These are phyloP conservation scores for Tillus elongatus DNA, from an alignment of 2,888 invertebrate genomes.

Conservation along the genomic window DNA sequence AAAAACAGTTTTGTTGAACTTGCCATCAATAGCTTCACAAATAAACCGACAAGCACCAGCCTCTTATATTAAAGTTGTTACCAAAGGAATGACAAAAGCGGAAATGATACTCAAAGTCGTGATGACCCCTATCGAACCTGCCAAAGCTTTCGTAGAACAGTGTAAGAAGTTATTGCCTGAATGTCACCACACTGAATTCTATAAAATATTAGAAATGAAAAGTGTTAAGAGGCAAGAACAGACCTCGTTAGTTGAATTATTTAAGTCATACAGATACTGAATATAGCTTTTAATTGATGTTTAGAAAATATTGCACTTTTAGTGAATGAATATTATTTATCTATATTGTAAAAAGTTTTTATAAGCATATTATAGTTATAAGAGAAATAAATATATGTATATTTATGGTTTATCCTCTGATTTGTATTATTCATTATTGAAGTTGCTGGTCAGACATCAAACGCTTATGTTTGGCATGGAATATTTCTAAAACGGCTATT, in stretches of 20 bases:
- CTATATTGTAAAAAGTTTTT: too few relatives aligned
- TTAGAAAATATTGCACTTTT: too few relatives aligned
- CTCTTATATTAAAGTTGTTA: constrained; percentile 67
- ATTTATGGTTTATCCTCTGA: too few relatives aligned
- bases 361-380: too few relatives aligned
- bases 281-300: too few relatives aligned
- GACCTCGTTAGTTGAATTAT: constrained; percentile 48
- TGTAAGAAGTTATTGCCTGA: constrained; percentile 86
- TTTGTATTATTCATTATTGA: too few relatives aligned
- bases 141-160: constrained; percentile 77
- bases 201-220: constrained; percentile 93
- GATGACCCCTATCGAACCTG: constrained; percentile 83
- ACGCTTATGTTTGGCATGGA: too few relatives aligned
- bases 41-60: constrained; percentile 83
- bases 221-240: constrained; percentile 55
- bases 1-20: constrained; percentile 84
- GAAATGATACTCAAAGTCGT: constrained; percentile 99
- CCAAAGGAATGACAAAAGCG: constrained; percentile 84
- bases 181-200: constrained; percentile 80
- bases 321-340: too few relatives aligned
- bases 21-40: constrained; percentile 87
- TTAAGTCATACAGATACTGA: constrained; percentile 44
- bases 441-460: too few relatives aligned
- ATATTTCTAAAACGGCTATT: too few relatives aligned
- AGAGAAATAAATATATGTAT: too few relatives aligned